Evolutionary conservation across 2,797 vertebrate species (phyloP), one percentile per base, ranked within the genome.

Genomic region (Peromyscus eremicus): DNA sequence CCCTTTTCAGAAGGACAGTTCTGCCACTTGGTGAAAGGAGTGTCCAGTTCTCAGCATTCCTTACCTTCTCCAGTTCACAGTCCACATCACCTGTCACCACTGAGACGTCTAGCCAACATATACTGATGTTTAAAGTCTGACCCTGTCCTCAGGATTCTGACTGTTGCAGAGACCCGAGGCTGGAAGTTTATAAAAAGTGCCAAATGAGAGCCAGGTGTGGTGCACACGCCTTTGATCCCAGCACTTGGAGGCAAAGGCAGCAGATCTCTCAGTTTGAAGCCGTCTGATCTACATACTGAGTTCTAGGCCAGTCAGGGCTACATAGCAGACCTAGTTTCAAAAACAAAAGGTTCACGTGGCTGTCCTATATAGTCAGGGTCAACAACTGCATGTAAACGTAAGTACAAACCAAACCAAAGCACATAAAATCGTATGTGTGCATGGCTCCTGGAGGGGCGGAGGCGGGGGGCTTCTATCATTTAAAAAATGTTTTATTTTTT

Each of bases 371-470:
- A 13, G 9, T 37, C 10, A 70, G 32, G 40, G 19, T 0, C 13
- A 2, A 57, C 17, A 34, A 6, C 46, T 13, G 34, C 60, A 52
- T 34, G 92, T 75, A 80, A 89, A 40, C 0, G 43, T 32, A n/a
- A 40, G 76, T 55, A 55, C 2, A 55, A 64, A 19, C 32, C 32
- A 12, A 95, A 64, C 25, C 14, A 57, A 66, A 88, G 37, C 14
- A 57, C 17, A 66, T 12, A 29, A 2, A 91, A 87, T 7, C 16
- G 64, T 66, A 10, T n/a, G 16, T 70, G 34, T 17, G 34, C 2
- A 5, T 46, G 40, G 80, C 2, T 14, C 11, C 7, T 0, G 16
- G 34, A 60, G 64, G 0, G 0, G 34, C 27, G 7, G 19, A 70
- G 1, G 0, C 27, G 6, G 0, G 25, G 17, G 43, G 13, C 25